Percentiles rank a stretch among this genome's conserved stretches.
phyloP scores from a whole-genome alignment of 2,888 invertebrate species.

The Schizotus pectinicornis region DNA sequence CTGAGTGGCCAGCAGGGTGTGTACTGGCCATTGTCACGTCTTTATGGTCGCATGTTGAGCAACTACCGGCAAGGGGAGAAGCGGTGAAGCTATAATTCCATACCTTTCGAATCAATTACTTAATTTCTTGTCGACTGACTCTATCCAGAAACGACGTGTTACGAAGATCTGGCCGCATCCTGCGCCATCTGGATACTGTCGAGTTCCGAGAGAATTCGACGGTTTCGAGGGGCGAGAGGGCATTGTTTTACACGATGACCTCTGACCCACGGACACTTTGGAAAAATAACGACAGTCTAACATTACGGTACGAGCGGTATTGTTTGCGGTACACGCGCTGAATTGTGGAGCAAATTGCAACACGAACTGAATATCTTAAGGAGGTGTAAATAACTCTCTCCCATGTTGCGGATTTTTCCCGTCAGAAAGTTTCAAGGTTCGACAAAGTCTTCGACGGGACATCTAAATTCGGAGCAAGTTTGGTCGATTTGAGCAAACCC shows the following conservation, averaged over 20 bases:
- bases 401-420: neutral
- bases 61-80: too few species aligned
- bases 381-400: neutral
- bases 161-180: neutral
- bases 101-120: too few species aligned
- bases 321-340: conserved; percentile 16
- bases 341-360: conserved; percentile 21
- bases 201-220: neutral
- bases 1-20: conserved; percentile 17
- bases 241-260: conserved; percentile 21
- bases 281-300: conserved; percentile 13
- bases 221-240: neutral
- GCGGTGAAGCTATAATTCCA: too few species aligned
- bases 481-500: conserved; percentile 15
- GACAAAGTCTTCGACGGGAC: neutral
- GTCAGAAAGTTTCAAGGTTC: neutral
- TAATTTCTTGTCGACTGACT: conserved; percentile 2
- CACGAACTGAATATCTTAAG: conserved; percentile 10
- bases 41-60: conserved; percentile 2
- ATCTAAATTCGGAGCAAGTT: conserved; percentile 5
- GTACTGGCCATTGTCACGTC: conserved; percentile 14
- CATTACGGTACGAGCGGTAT: conserved; percentile 9
- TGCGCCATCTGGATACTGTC: conserved; percentile 15
- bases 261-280: conserved; percentile 12
- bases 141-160: conserved; percentile 11